phyloP scores from a whole-genome alignment of 2,113 vertebrate genomes.

The Trochalopteron elliotii region DNA sequence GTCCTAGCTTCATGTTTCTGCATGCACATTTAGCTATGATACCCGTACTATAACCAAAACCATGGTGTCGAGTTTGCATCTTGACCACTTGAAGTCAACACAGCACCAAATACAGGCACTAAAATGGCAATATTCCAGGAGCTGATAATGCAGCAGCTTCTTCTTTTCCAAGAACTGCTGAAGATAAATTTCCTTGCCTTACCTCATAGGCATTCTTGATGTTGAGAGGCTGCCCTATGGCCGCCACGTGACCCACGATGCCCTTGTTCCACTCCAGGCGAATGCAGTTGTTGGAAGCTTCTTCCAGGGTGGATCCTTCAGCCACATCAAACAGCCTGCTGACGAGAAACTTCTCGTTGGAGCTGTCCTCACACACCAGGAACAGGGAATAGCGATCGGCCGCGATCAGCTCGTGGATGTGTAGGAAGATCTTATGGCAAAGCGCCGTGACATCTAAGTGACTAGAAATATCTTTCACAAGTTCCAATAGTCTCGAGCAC shows the following conservation, averaged over 20 bases:
- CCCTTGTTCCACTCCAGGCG: conserved; percentile 97
- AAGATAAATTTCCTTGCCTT: neutral
- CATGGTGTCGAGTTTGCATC: neutral
- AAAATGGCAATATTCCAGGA: neutral
- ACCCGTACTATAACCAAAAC: neutral
- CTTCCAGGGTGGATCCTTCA: conserved; percentile 93
- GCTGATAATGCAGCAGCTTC: neutral
- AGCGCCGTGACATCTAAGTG: conserved; percentile 94
- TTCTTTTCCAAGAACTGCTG: neutral
- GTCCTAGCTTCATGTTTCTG: neutral
- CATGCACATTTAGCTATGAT: neutral
- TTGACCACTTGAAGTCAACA: neutral
- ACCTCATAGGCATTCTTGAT: conserved; percentile 97
- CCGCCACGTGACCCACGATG: conserved; percentile 95
- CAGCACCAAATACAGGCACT: neutral
- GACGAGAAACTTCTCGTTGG: conserved; percentile 92
- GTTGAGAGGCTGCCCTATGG: conserved; percentile 90
- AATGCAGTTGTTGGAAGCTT: conserved; percentile 92
- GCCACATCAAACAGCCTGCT: conserved; percentile 95
- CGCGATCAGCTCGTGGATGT: conserved; percentile 92
- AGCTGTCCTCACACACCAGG: conserved; percentile 95
- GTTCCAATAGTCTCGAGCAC: conserved; percentile 89
- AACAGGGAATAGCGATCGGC: conserved; percentile 97
- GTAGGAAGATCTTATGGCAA: conserved; percentile 97
- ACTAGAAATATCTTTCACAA: conserved; percentile 96